Evolutionary conservation across 2,888 invertebrate species (phyloP).

Genomic region (Dryococelus australis): DNA sequence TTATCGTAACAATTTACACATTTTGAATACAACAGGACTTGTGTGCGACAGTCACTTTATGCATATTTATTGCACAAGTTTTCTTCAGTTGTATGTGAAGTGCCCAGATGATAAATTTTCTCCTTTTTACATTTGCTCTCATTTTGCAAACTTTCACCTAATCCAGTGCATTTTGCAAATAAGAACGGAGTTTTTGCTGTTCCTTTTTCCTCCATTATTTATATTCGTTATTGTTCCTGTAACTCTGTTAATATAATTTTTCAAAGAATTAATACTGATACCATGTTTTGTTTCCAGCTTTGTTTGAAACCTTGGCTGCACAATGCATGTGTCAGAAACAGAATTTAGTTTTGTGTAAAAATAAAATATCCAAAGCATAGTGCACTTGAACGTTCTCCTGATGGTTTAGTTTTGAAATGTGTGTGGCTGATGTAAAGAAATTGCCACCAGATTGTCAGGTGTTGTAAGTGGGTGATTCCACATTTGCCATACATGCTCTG

Average conservation of each 20-base stretch:
- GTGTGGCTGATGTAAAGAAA: not conserved
- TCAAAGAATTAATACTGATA: not conserved
- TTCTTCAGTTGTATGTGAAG: not conserved
- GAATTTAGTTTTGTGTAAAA: not conserved
- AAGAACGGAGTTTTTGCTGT: not conserved
- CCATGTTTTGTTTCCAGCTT: not conserved
- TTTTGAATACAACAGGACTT: not conserved
- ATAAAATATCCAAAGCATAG: not conserved
- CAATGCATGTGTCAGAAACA: not conserved
- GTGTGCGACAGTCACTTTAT: not conserved
- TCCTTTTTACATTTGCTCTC: not conserved
- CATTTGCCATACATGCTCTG: slow-evolving; percentile 26
- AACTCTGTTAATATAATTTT: not conserved
- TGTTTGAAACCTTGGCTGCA: not conserved
- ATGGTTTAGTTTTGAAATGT: not conserved
- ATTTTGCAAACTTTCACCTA: not conserved
- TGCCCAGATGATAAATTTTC: not conserved
- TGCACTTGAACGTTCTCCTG: not conserved
- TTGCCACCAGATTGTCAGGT: not conserved
- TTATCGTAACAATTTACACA: not conserved
- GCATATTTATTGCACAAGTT: not conserved
- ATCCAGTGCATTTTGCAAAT: not conserved
- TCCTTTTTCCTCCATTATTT: not conserved
- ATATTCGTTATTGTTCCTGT: not conserved
- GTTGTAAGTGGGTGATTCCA: slow-evolving; percentile 11